Conservation (phyloP, 2,113 vertebrate genomes). For the Uropsilus gracilis region DNA sequence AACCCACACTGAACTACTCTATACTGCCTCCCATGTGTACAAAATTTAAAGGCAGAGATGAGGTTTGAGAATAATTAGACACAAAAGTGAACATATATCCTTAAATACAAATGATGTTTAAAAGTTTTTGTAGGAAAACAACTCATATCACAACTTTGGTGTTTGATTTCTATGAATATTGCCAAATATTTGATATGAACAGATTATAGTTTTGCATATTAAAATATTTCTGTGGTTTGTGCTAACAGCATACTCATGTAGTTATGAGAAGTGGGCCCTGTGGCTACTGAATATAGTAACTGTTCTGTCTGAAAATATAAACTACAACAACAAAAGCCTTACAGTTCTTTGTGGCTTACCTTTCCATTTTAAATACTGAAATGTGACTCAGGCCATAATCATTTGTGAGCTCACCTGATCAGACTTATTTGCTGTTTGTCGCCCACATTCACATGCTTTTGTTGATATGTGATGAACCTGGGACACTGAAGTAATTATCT, state of each 20-base stretch:
- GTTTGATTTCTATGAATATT: slow-evolving; percentile 46
- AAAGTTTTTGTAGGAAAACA: slow-evolving; percentile 13
- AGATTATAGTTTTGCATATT: slow-evolving; percentile 12
- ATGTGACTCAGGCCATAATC: neutral
- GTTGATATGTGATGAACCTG: neutral
- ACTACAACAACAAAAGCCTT: neutral
- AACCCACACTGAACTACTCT: neutral
- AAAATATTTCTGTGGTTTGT: slow-evolving; percentile 28
- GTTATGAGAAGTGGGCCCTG: slow-evolving; percentile 6
- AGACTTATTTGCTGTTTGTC: neutral
- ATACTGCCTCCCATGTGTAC: neutral
- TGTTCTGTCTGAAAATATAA: neutral
- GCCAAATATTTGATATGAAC: neutral
- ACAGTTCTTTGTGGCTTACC: neutral
- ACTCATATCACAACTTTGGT: neutral
- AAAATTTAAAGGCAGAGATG: slow-evolving; percentile 28
- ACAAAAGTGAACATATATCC: neutral
- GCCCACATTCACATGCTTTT: neutral
- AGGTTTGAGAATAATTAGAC: neutral
- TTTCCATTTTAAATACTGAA: slow-evolving; percentile 19
- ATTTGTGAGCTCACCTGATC: neutral
- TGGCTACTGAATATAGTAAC: neutral
- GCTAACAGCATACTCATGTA: neutral
- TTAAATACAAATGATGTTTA: neutral
- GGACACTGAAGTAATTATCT: neutral